phyloP scores from a whole-genome alignment of 2,888 invertebrate species.

The Andrena hattorfiana region DNA sequence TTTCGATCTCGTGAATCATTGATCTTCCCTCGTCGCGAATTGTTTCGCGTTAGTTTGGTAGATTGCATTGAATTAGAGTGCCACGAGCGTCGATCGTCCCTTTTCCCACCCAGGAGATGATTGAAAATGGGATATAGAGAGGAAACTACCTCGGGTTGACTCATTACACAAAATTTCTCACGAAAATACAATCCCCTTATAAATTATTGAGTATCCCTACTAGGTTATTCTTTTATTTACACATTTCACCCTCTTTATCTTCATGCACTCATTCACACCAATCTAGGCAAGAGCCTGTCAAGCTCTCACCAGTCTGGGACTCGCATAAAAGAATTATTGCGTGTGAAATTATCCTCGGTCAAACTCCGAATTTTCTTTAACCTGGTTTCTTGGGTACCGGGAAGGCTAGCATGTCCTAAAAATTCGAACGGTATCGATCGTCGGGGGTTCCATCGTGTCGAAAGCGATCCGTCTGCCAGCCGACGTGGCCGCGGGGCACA shows the following conservation, averaged over 20 bases:
- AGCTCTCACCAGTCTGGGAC: no score
- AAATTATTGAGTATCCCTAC: no score
- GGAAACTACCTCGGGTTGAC: not conserved
- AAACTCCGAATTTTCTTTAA: not conserved
- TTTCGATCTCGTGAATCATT: slow-evolving; percentile 32
- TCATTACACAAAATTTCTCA: not conserved
- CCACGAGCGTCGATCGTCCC: not conserved
- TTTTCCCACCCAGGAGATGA: not conserved
- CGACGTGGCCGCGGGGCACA: slow-evolving; percentile 42
- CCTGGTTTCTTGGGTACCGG: not conserved
- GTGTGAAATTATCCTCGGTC: not conserved
- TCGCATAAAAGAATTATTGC: no score
- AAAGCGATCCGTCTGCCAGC: slow-evolving; percentile 40
- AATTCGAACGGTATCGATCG: slow-evolving; percentile 45
- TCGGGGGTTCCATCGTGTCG: slow-evolving; percentile 38
- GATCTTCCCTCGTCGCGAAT: slow-evolving; percentile 18
- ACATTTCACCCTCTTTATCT: no score
- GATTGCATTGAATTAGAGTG: slow-evolving; percentile 19
- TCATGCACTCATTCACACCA: no score
- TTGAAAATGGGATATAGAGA: not conserved
- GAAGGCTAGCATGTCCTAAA: not conserved
- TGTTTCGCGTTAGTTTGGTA: slow-evolving; percentile 25
- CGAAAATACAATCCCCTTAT: not conserved
- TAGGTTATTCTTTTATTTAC: no score
- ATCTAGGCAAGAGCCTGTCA: no score